A percentile compares a stretch with the other conserved stretches of the same genome.
These are phyloP conservation scores for Oncorhynchus keta DNA, from an alignment of 2,113 vertebrate species.

Conservation along the genomic window DNA sequence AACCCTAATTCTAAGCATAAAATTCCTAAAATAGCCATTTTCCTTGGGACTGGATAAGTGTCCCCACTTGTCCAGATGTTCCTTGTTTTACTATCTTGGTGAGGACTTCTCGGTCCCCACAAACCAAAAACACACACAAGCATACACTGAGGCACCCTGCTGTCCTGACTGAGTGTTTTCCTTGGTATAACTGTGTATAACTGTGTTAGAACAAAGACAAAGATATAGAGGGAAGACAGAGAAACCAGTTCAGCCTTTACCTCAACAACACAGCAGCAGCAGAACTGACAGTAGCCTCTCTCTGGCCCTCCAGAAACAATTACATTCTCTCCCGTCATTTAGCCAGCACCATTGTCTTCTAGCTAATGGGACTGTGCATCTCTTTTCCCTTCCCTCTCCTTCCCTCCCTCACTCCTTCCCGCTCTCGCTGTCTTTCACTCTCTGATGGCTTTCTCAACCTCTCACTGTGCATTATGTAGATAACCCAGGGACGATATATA, in stretches of 20 bases:
- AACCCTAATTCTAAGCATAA: background rate
- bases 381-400: constrained; percentile 28
- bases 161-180: background rate
- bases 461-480: constrained; percentile 77
- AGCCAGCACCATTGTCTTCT: constrained; percentile 57
- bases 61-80: too few relatives aligned
- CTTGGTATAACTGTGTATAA: too few relatives aligned
- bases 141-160: background rate
- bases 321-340: constrained; percentile 60
- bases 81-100: too few relatives aligned
- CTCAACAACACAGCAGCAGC: constrained; percentile 8
- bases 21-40: too few relatives aligned
- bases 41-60: too few relatives aligned
- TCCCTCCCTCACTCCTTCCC: constrained; percentile 40
- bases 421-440: constrained; percentile 15
- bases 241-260: background rate
- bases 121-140: background rate
- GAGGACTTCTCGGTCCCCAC: background rate
- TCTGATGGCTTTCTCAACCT: constrained; percentile 72
- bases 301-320: constrained; percentile 34
- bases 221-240: background rate
- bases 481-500: constrained; percentile 76
- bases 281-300: constrained; percentile 6
- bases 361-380: constrained; percentile 69
- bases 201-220: too few relatives aligned